Percentiles rank a stretch among this genome's conserved stretches.
Evolutionary conservation across 2,888 invertebrate genomes (phyloP).

Genomic region (Platycnemis pennipes): DNA sequence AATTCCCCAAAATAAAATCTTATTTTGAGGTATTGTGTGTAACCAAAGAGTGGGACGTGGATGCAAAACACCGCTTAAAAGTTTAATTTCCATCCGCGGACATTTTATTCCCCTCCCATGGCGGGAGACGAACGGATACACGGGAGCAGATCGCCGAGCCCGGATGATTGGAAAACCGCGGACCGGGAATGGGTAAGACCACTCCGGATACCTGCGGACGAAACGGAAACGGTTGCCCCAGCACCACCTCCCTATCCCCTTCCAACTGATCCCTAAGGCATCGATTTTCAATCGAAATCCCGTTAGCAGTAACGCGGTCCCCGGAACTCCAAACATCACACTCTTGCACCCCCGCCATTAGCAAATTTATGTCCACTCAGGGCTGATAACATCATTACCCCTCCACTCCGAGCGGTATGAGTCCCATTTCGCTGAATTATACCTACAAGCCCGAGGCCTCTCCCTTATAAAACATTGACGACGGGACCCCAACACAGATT

Average conservation of each 20-base stretch:
- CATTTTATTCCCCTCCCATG: neutral
- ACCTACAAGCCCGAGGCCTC: neutral
- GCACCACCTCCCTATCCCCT: neutral
- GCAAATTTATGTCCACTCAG: slow-evolving; percentile 5
- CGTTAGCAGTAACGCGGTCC: neutral
- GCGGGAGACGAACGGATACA: neutral
- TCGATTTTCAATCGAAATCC: slow-evolving; percentile 31
- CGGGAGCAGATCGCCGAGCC: neutral
- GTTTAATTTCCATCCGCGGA: too few species aligned
- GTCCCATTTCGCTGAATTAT: slow-evolving; percentile 2
- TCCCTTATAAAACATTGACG: neutral
- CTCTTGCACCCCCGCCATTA: neutral
- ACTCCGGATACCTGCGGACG: too few species aligned
- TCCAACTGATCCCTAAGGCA: neutral
- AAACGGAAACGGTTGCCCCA: neutral
- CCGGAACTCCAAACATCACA: neutral
- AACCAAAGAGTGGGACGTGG: too few species aligned
- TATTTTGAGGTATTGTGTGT: too few species aligned
- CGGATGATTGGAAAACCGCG: neutral
- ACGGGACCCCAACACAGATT: neutral
- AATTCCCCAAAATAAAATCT: too few species aligned
- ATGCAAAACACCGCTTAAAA: too few species aligned
- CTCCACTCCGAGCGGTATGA: neutral
- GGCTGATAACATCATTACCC: slow-evolving; percentile 9
- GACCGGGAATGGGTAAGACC: neutral